A percentile compares a stretch with the other conserved stretches of the same genome.
Evolutionary conservation across 2,113 vertebrate species (phyloP).

Genomic region (Phoxinus phoxinus): DNA sequence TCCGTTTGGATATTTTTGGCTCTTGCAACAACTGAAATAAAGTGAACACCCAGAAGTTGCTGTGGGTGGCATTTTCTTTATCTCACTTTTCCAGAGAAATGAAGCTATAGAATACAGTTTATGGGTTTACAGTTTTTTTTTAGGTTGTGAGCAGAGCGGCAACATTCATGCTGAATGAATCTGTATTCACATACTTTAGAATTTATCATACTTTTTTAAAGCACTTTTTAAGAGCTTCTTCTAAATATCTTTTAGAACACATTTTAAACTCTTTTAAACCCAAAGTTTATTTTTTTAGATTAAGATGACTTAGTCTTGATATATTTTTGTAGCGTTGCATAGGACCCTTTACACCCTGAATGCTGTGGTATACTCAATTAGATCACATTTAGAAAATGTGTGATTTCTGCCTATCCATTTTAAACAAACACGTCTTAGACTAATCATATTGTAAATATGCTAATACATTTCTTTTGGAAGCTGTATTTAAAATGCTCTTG

Average conservation of each 20-base stretch:
- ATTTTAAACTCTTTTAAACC: not conserved
- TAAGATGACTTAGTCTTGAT: not conserved
- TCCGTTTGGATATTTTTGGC: constrained; percentile 15
- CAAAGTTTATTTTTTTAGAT: not conserved
- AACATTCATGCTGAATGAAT: not conserved
- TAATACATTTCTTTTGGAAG: not conserved
- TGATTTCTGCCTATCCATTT: not conserved
- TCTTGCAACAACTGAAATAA: constrained; percentile 25
- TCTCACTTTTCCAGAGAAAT: constrained; percentile 22
- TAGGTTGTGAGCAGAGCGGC: not conserved
- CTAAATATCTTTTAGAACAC: not conserved
- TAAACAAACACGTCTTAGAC: not conserved
- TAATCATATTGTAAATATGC: not conserved
- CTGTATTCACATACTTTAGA: not conserved
- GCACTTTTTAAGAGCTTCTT: not conserved
- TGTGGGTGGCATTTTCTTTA: constrained; percentile 30
- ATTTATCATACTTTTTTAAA: not conserved
- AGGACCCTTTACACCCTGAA: not conserved
- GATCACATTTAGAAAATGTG: not conserved
- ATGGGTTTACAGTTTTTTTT: not conserved
- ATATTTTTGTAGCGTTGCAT: not conserved
- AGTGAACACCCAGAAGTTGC: constrained; percentile 30
- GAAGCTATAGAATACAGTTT: constrained; percentile 8
- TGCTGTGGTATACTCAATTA: not conserved
- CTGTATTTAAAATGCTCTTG: not conserved